Evolutionary conservation across 2,797 vertebrate genomes (phyloP).

Genomic region (Myripristis jacobus): DNA sequence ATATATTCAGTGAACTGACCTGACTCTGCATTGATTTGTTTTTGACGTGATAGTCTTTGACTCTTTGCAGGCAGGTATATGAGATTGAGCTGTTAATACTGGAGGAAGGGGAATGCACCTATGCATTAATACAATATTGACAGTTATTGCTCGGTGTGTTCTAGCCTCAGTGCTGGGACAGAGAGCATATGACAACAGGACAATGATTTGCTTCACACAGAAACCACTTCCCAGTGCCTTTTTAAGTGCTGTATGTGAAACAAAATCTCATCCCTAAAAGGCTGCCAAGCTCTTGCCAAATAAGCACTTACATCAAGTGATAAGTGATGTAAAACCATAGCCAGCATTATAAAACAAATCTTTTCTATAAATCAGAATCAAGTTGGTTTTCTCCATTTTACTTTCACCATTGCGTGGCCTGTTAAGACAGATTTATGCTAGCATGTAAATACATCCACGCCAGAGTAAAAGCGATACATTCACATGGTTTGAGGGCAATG

Average conservation of each 20-base stretch:
- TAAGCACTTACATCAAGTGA: conserved; percentile 79
- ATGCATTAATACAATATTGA: conserved; percentile 1
- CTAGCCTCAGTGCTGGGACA: conserved; percentile 14
- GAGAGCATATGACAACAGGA: conserved; percentile 24
- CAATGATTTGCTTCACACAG: conserved; percentile 56
- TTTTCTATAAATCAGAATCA: conserved; percentile 66
- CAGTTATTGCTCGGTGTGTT: conserved; percentile 29
- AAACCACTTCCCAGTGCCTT: conserved; percentile 57
- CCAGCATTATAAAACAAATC: conserved; percentile 71
- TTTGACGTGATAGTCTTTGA: neutral
- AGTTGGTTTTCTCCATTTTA: conserved; percentile 58
- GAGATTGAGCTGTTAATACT: conserved; percentile 8
- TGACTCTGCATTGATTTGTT: conserved; percentile 16
- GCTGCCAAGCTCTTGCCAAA: conserved; percentile 75
- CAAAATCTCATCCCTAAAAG: conserved; percentile 63
- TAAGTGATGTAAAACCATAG: conserved; percentile 66
- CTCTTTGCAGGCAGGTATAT: no score
- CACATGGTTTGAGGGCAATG: conserved; percentile 16
- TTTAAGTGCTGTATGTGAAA: conserved; percentile 44
- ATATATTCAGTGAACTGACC: conserved; percentile 23
- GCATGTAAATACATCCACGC: conserved; percentile 37
- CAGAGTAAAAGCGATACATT: conserved; percentile 38
- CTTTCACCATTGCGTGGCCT: conserved; percentile 35
- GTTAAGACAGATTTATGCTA: conserved; percentile 55
- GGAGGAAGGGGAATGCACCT: neutral